Conservation (phyloP, 2,888 invertebrate genomes). For the Nomada ferruginata region DNA sequence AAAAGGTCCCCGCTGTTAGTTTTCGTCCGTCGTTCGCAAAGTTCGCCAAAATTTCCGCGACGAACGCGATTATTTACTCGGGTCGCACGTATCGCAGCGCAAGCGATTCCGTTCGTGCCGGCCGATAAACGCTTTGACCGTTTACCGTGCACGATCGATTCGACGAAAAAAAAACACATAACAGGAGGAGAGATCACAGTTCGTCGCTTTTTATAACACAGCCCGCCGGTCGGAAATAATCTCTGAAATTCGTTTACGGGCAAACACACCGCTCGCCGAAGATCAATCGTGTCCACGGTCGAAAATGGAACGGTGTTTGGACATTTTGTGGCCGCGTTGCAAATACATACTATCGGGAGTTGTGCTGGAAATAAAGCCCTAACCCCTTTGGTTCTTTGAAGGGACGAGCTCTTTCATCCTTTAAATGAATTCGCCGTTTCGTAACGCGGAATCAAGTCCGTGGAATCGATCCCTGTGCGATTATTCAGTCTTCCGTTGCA, state of each 20-base stretch:
- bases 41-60: slow-evolving; percentile 26
- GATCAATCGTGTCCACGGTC: slow-evolving; percentile 30
- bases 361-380: too few species aligned
- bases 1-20: neutral
- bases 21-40: neutral
- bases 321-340: neutral
- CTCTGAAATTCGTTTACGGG: slow-evolving; percentile 54
- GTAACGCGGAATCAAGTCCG: too few species aligned
- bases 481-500: too few species aligned
- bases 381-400: too few species aligned
- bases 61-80: slow-evolving; percentile 48
- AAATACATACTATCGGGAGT: neutral
- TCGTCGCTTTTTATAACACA: slow-evolving; percentile 51
- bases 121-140: slow-evolving; percentile 47
- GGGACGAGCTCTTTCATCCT: too few species aligned
- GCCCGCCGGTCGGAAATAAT: slow-evolving; percentile 48
- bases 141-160: slow-evolving; percentile 46
- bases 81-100: slow-evolving; percentile 31
- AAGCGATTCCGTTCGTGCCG: slow-evolving; percentile 43
- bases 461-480: too few species aligned
- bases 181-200: slow-evolving; percentile 48
- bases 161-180: slow-evolving; percentile 8
- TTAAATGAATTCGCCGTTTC: too few species aligned
- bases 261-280: slow-evolving; percentile 33
- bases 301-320: slow-evolving; percentile 4